Evolutionary conservation across 2,797 vertebrate genomes (phyloP).

Genomic region (Botia kubotai): DNA sequence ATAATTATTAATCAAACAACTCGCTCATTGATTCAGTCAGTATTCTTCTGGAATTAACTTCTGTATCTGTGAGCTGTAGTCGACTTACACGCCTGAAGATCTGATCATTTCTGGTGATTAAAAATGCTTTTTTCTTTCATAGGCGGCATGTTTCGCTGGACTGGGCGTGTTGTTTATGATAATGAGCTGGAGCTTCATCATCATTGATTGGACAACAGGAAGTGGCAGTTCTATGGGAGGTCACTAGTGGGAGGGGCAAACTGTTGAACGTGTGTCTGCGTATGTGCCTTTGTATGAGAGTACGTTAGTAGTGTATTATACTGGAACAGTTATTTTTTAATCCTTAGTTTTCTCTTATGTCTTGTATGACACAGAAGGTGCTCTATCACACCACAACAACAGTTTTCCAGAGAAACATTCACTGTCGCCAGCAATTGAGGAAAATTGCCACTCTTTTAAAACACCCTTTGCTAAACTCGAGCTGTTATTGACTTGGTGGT

Average conservation of each 20-base stretch:
- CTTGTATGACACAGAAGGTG: constrained; percentile 5
- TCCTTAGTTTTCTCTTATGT: neutral
- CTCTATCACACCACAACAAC: neutral
- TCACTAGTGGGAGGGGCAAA: constrained; percentile 80
- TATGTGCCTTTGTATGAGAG: constrained; percentile 29
- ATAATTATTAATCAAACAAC: neutral
- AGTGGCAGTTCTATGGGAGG: constrained; percentile 77
- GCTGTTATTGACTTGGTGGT: neutral
- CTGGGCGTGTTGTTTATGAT: constrained; percentile 93
- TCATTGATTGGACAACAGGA: constrained; percentile 90
- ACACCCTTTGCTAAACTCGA: neutral
- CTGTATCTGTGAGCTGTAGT: too few relatives aligned
- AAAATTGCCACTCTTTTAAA: neutral
- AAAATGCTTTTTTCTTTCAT: constrained; percentile 16
- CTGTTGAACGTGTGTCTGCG: constrained; percentile 17
- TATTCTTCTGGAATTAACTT: too few relatives aligned
- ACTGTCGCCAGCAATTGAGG: neutral
- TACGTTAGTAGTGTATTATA: constrained; percentile 21
- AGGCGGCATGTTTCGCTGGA: constrained; percentile 91
- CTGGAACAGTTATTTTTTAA: constrained; percentile 25
- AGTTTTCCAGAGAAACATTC: constrained; percentile 1
- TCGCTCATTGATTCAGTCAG: neutral
- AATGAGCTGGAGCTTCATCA: constrained; percentile 97
- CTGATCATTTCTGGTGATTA: too few relatives aligned
- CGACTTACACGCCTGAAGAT: too few relatives aligned